A percentile compares a stretch with the other conserved stretches of the same genome.
phyloP scores from a whole-genome alignment of 2,113 vertebrate species.

The human region GRCh38 chr1:168720001-168720500 shows the following conservation, averaged over 20 bases:
- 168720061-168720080: rapidly evolving
- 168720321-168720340: neutral
- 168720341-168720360: neutral
- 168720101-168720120: neutral
- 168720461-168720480: no score
- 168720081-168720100: neutral
- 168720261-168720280: neutral
- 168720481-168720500: no score
- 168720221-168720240: neutral
- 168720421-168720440: neutral
- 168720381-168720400: neutral
- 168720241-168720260: neutral
- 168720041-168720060: neutral
- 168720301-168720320: neutral
- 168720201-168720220: neutral
- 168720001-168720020: neutral
- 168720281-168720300: neutral
- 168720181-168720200: neutral
- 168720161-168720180: neutral
- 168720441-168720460: neutral
- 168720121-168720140: neutral
- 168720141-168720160: neutral
- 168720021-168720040: neutral
- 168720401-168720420: neutral
- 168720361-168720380: neutral